phyloP scores from a whole-genome alignment of 1,140 invertebrate genomes.

The Macrobrachium nipponense region DNA sequence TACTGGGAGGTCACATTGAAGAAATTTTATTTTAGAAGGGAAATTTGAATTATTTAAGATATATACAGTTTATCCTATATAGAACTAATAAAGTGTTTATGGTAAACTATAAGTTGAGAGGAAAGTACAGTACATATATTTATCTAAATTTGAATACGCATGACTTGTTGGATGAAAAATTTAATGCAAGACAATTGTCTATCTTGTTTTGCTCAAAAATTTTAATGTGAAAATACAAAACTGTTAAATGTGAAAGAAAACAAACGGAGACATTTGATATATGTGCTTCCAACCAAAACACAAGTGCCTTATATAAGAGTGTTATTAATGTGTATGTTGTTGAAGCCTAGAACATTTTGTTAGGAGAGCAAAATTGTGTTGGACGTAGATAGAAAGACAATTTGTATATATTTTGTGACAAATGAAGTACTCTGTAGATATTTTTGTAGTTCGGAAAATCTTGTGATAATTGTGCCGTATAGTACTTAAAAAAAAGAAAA shows the following conservation, averaged over 20 bases:
- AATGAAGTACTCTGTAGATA: conserved; percentile 33
- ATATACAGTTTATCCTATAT: too few relatives aligned
- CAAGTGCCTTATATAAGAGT: conserved; percentile 54
- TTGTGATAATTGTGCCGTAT: conserved; percentile 18
- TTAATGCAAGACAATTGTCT: too few relatives aligned
- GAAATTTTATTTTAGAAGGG: too few relatives aligned
- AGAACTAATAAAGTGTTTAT: too few relatives aligned
- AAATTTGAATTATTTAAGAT: too few relatives aligned
- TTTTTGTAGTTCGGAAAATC: conserved; percentile 42
- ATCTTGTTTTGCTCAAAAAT: not conserved
- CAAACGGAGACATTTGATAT: not conserved
- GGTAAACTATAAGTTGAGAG: too few relatives aligned
- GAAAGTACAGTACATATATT: too few relatives aligned
- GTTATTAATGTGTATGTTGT: conserved; percentile 44
- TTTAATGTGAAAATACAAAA: not conserved
- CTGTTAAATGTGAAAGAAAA: not conserved
- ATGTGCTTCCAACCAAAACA: conserved; percentile 48
- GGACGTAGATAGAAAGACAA: conserved; percentile 36
- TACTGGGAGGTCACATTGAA: too few relatives aligned
- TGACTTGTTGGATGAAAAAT: too few relatives aligned
- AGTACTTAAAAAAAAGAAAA: conserved; percentile 15
- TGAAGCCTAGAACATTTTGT: conserved; percentile 22
- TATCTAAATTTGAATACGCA: too few relatives aligned
- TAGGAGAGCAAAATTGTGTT: conserved; percentile 19
- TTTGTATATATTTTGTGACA: conserved; percentile 47